phyloP scores from a whole-genome alignment of 2,113 vertebrate genomes.

The Chlorodrepanis virens region DNA sequence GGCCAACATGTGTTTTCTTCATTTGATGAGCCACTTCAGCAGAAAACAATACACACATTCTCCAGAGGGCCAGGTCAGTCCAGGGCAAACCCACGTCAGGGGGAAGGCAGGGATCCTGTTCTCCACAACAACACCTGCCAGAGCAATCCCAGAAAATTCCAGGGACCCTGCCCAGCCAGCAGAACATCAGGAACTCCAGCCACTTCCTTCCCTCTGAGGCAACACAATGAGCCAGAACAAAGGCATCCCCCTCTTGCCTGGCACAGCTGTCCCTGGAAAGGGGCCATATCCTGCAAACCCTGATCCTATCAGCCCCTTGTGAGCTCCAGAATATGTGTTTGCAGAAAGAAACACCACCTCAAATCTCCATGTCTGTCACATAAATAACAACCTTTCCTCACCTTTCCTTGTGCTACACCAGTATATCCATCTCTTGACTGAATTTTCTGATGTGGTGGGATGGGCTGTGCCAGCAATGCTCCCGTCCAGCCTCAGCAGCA shows the following conservation, averaged over 20 bases:
- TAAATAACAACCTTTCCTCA: background rate
- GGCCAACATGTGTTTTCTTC: constrained; percentile 43
- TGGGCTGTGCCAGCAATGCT: background rate
- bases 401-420: background rate
- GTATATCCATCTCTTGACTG: background rate
- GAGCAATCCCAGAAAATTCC: constrained; percentile 54
- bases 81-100: background rate
- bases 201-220: constrained; percentile 74
- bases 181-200: constrained; percentile 70
- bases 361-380: background rate
- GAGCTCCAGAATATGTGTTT: background rate
- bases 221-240: constrained; percentile 74
- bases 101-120: constrained; percentile 5
- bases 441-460: background rate
- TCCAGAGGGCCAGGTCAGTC: background rate
- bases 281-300: constrained; percentile 49
- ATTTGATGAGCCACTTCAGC: background rate
- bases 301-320: constrained; percentile 40
- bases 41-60: background rate
- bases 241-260: constrained; percentile 54
- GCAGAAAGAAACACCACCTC: background rate
- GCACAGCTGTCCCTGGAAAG: constrained; percentile 29
- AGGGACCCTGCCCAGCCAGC: constrained; percentile 35
- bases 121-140: constrained; percentile 69
- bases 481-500: background rate